Conservation (phyloP, 2,113 vertebrate genomes). For the Elachura formosa region DNA sequence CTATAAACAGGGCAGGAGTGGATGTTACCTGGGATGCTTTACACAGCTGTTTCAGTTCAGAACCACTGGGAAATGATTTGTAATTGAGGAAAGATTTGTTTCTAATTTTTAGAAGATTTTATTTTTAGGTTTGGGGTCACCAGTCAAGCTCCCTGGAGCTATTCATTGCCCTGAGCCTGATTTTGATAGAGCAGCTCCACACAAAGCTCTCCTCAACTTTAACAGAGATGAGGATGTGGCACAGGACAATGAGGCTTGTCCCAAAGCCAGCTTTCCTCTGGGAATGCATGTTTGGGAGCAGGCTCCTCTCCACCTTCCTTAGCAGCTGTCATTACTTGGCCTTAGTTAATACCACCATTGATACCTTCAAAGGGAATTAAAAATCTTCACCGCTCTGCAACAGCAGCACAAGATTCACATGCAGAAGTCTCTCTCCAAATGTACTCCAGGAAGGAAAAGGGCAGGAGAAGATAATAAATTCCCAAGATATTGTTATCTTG, state of each 20-base stretch:
- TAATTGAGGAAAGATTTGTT: background rate
- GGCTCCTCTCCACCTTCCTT: background rate
- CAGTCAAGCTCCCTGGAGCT: background rate
- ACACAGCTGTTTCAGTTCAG: background rate
- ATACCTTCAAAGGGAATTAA: rapidly evolving
- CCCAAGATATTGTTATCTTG: too few relatives aligned
- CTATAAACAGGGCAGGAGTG: background rate
- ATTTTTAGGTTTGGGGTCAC: background rate
- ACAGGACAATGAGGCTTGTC: background rate
- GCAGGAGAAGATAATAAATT: too few relatives aligned
- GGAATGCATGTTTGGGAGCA: background rate
- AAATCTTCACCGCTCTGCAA: background rate
- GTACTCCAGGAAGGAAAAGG: background rate
- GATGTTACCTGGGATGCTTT: background rate
- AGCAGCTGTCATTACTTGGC: background rate
- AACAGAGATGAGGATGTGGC: rapidly evolving
- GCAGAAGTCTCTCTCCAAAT: background rate
- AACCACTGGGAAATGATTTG: background rate
- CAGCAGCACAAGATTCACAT: background rate
- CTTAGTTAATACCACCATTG: background rate
- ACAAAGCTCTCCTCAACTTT: background rate
- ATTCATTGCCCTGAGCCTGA: background rate
- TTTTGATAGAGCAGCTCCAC: background rate
- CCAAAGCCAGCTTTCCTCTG: background rate
- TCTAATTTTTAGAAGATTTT: background rate